phyloP scores from a whole-genome alignment of 2,797 vertebrate genomes.

The Prunella strophiata region DNA sequence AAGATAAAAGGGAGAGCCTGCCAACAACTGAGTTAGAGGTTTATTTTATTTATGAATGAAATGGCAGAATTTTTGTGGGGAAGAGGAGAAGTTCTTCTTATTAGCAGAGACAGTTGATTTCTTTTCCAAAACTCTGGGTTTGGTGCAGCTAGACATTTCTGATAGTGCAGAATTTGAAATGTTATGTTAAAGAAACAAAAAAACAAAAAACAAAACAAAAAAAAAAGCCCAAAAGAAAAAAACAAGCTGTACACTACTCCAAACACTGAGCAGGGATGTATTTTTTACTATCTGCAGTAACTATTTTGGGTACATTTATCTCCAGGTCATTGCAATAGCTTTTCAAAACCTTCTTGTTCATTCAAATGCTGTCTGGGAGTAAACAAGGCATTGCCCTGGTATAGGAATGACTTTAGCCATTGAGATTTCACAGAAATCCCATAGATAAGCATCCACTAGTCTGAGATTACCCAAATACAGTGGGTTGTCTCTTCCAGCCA shows the following conservation, averaged over 20 bases:
- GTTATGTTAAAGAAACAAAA: not conserved
- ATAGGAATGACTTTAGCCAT: not conserved
- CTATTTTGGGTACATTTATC: not conserved
- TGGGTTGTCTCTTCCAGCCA: not conserved
- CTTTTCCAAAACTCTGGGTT: not conserved
- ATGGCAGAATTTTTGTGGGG: slow-evolving; percentile 32
- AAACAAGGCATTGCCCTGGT: not conserved
- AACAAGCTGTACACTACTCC: not conserved
- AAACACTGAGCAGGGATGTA: not conserved
- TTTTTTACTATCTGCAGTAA: not conserved
- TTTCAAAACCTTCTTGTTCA: not conserved
- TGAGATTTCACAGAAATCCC: not conserved
- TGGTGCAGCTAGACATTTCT: not conserved
- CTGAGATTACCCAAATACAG: not conserved
- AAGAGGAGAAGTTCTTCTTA: slow-evolving; percentile 11
- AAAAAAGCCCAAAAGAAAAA: too few species aligned
- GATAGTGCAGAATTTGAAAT: not conserved
- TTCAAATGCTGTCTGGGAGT: not conserved
- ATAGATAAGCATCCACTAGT: not conserved
- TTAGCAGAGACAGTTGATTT: slow-evolving; percentile 31
- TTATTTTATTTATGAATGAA: slow-evolving; percentile 74
- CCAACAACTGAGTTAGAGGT: slow-evolving; percentile 34
- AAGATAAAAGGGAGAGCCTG: slow-evolving; percentile 69
- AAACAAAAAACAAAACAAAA: not conserved
- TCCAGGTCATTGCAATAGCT: not conserved